Conservation (phyloP, 2,888 invertebrate genomes). For the Drosophila colorata region DNA sequence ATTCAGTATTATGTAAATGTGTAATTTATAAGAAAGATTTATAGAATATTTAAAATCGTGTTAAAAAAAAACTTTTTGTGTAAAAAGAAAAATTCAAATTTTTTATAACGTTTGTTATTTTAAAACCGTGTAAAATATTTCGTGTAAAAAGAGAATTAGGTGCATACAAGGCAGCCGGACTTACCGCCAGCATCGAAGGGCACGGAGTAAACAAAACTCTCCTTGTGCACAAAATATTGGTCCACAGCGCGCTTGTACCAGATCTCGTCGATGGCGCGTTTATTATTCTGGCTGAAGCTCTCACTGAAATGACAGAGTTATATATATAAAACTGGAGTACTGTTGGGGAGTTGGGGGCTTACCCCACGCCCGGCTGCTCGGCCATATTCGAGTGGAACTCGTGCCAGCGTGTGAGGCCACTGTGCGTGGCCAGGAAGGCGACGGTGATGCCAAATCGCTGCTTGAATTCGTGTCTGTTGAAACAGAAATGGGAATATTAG, state of each 20-base stretch:
- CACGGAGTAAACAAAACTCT: constrained; percentile 93
- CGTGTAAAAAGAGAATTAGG: too few relatives aligned
- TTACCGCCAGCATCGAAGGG: constrained; percentile 88
- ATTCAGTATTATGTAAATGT: too few relatives aligned
- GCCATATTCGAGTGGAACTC: constrained; percentile 88
- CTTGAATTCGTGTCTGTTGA: constrained; percentile 91
- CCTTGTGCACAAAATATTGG: constrained; percentile 91
- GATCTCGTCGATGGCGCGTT: constrained; percentile 93
- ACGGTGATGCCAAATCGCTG: constrained; percentile 93
- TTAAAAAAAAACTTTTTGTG: too few relatives aligned
- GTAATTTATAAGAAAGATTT: too few relatives aligned
- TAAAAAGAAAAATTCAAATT: too few relatives aligned
- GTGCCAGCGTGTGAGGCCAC: constrained; percentile 95
- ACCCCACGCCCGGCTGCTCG: constrained; percentile 84
- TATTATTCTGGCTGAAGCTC: constrained; percentile 90
- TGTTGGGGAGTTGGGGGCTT: constrained; percentile 55
- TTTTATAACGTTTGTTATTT: too few relatives aligned
- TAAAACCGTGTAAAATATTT: too few relatives aligned
- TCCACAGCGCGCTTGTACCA: constrained; percentile 96
- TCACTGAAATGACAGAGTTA: constrained; percentile 86
- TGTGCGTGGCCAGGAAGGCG: constrained; percentile 95
- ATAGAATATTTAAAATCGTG: too few relatives aligned
- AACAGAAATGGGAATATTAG: constrained; percentile 39
- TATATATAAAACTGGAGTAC: neutral
- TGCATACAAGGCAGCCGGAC: neutral